Evolutionary conservation across 2,113 vertebrate species (phyloP), one percentile per base, ranked within the genome.

Genomic region (Myotis brandtii): DNA sequence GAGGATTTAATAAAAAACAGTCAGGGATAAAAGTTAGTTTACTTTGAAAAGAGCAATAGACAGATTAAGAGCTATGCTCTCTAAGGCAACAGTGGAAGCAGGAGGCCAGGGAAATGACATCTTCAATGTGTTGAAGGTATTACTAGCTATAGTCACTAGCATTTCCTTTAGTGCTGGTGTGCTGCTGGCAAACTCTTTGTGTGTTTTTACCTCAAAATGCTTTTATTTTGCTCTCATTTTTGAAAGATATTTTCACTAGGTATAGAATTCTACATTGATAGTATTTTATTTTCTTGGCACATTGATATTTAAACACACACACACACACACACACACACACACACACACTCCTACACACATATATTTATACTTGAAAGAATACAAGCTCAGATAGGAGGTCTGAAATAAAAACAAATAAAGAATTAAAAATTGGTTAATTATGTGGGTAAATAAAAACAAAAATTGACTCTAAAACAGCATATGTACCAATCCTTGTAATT

Each of bases 231-330:
- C 4, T 5, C 13, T 89, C 18, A 76, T 54, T 81, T 62, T 66
- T 70, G 37, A 59, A 88, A 75, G n/a, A n/a, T 86, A 76, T 66
- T 95, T 86, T 92, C 37, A 72, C 30, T 79, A 23, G 30, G 18
- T 90, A 67, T 72, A 93, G 46, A 93, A 97, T 66, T 87, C 16
- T 91, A 93, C 27, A 18, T 86, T 69, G 52, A 83, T 56, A 34
- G 62, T 90, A 48, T 43, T 92, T 86, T 50, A 50, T 62, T 88
- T 96, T 93, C 66, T 93, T 85, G 59, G 18, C 27, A 76, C 32
- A 81, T n/a, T 56, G 32, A 83, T 56, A 87, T 76, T 83, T 84
- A 48, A 64, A 72, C 8, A 79, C 46, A 48, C 20, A 75, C 3
- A 59, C 13, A 67, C 10, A 66, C n/a, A 75, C 3, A 59, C 13